Evolutionary conservation across 2,113 vertebrate species (phyloP).

Genomic region (Rhinopomastus cyanomelas): DNA sequence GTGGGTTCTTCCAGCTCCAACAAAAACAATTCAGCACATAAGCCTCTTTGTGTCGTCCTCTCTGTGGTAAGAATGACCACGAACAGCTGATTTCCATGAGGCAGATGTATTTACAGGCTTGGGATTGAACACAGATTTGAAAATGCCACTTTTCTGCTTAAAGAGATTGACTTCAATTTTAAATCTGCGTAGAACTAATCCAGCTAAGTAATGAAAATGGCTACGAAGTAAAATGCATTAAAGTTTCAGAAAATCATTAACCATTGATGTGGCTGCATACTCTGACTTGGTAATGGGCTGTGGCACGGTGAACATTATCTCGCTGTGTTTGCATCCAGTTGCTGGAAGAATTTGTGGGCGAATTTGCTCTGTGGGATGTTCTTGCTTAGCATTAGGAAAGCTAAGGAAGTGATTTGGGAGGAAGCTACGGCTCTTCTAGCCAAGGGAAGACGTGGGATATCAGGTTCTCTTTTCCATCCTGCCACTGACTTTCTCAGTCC

Average conservation of each 20-base stretch:
- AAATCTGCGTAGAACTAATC: slow-evolving; percentile 35
- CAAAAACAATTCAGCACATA: slow-evolving; percentile 43
- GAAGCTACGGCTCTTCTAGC: not conserved
- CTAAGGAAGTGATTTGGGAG: not conserved
- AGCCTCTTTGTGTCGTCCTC: slow-evolving; percentile 57
- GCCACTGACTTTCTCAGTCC: not conserved
- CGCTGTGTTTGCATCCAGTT: not conserved
- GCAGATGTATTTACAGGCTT: slow-evolving; percentile 54
- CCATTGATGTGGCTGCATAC: not conserved
- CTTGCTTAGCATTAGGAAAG: not conserved
- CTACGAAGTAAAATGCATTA: not conserved
- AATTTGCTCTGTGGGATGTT: not conserved
- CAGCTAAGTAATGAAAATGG: slow-evolving; percentile 25
- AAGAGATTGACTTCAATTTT: slow-evolving; percentile 15
- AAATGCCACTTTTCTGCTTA: slow-evolving; percentile 44
- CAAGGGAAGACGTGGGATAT: not conserved
- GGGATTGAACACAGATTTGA: slow-evolving; percentile 11
- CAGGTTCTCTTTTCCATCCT: not conserved
- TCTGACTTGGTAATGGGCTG: not conserved
- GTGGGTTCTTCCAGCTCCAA: not conserved
- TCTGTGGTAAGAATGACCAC: slow-evolving; percentile 28
- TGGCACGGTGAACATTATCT: not conserved
- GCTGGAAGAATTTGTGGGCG: not conserved
- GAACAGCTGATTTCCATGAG: slow-evolving; percentile 52
- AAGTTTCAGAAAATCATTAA: slow-evolving; percentile 29